Percentiles rank a stretch among this genome's conserved stretches.
phyloP scores from a whole-genome alignment of 2,888 invertebrate genomes.

The Monochamus alternatus region DNA sequence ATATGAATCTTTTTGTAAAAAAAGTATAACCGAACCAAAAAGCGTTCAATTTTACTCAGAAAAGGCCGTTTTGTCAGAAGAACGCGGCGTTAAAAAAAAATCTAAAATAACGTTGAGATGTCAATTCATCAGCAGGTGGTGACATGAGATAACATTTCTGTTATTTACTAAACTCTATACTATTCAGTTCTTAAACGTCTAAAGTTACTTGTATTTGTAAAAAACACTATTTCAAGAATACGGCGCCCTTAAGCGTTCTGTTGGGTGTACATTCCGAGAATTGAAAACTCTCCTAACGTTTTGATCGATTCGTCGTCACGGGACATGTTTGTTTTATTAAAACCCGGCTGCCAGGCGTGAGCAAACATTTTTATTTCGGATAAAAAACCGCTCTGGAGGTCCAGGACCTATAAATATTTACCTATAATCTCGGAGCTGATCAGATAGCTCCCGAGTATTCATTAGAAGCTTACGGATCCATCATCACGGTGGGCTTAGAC shows the following conservation, averaged over 20 bases:
- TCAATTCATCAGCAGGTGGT: no score
- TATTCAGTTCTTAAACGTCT: no score
- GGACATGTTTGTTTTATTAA: conserved; percentile 11
- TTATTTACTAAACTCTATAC: no score
- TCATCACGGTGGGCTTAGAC: neutral
- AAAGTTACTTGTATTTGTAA: no score
- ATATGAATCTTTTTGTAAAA: no score
- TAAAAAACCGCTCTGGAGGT: neutral
- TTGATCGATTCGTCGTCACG: conserved; percentile 4
- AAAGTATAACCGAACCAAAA: no score
- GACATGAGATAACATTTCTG: no score
- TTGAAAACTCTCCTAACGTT: neutral
- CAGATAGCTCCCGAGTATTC: conserved; percentile 1
- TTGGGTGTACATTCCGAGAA: neutral
- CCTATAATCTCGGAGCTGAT: conserved; percentile 12
- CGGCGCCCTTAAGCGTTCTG: neutral
- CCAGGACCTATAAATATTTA: conserved; percentile 6
- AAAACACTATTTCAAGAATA: no score
- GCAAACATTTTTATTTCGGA: conserved; percentile 11
- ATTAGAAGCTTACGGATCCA: conserved; percentile 7
- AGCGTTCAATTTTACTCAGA: no score
- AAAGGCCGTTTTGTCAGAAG: no score
- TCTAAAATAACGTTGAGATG: no score
- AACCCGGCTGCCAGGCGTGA: neutral
- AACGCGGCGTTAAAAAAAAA: no score